These are phyloP conservation scores for Zaprionus ornatus DNA, from an alignment of 1,140 invertebrate species.

Conservation along the genomic window DNA sequence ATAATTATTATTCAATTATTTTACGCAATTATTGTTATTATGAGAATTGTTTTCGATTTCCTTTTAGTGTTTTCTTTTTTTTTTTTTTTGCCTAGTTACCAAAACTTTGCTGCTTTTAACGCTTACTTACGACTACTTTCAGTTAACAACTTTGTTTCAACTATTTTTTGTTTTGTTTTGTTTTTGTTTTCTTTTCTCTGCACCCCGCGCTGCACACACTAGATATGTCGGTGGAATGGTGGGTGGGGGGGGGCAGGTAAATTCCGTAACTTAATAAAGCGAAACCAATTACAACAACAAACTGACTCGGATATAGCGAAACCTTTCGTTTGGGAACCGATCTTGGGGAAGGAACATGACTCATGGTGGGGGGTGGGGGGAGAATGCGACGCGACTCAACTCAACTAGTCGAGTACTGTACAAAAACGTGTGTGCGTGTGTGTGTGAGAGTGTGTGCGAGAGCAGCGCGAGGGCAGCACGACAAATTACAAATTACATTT, in stretches of 20 bases:
- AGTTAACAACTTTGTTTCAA: constrained; percentile 79
- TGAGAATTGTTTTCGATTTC: constrained; percentile 55
- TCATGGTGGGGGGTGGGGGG: background rate
- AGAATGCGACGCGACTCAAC: background rate
- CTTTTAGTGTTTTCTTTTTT: constrained; percentile 23
- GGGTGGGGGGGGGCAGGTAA: background rate
- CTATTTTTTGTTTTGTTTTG: constrained; percentile 39
- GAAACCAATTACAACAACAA: constrained; percentile 29
- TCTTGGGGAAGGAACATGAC: background rate
- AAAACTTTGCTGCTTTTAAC: constrained; percentile 62
- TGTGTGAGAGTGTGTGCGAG: background rate
- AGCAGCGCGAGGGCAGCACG: background rate
- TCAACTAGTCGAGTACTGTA: constrained; percentile 18
- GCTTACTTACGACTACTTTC: constrained; percentile 73
- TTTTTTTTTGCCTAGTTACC: constrained; percentile 33
- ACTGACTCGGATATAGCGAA: constrained; percentile 35
- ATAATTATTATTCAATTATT: constrained; percentile 19
- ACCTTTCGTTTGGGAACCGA: constrained; percentile 31
- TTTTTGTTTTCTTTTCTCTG: constrained; percentile 7
- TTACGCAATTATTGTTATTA: constrained; percentile 47
- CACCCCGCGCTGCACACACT: constrained; percentile 21
- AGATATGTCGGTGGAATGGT: constrained; percentile 3
- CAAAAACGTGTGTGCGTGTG: constrained; percentile 5
- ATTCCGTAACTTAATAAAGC: constrained; percentile 6
- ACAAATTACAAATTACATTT: constrained; percentile 30